A percentile compares a stretch with the other conserved stretches of the same genome.
These are phyloP conservation scores for Cherax destructor DNA, from an alignment of 1,140 invertebrate species.

Conservation along the genomic window DNA sequence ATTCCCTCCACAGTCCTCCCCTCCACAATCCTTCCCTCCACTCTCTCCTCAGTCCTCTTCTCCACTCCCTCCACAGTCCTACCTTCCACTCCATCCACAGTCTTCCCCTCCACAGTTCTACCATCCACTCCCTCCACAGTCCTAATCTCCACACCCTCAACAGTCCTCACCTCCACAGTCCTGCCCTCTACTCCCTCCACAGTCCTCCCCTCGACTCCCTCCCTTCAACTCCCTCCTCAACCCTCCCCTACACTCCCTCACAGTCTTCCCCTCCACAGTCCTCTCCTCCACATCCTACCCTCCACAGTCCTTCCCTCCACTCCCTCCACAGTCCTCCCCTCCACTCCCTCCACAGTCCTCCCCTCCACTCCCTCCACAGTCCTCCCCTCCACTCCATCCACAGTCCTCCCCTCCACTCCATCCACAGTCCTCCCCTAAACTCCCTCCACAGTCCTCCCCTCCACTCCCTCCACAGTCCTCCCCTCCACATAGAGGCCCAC, in stretches of 20 bases:
- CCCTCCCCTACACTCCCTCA: neutral
- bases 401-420: too few relatives aligned
- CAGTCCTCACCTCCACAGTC: neutral
- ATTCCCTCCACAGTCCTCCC: neutral
- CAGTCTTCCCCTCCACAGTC: neutral
- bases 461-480: neutral
- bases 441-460: neutral
- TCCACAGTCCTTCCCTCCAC: neutral
- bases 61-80: neutral
- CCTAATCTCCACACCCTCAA: neutral
- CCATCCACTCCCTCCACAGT: neutral
- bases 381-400: neutral
- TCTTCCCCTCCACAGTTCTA: neutral
- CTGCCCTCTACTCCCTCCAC: neutral
- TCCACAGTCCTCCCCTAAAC: neutral
- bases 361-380: too few relatives aligned
- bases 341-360: neutral
- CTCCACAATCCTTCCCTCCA: neutral
- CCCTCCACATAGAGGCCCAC: constrained; percentile 37
- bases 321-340: neutral
- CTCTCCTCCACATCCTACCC: constrained; percentile 1
- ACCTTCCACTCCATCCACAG: neutral
- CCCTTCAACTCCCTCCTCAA: neutral
- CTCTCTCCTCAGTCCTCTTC: neutral
- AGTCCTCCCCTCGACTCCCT: neutral